Base-by-base conservation (phyloP, 2,888 invertebrate species). In the Stenodera caucasica region DNA sequence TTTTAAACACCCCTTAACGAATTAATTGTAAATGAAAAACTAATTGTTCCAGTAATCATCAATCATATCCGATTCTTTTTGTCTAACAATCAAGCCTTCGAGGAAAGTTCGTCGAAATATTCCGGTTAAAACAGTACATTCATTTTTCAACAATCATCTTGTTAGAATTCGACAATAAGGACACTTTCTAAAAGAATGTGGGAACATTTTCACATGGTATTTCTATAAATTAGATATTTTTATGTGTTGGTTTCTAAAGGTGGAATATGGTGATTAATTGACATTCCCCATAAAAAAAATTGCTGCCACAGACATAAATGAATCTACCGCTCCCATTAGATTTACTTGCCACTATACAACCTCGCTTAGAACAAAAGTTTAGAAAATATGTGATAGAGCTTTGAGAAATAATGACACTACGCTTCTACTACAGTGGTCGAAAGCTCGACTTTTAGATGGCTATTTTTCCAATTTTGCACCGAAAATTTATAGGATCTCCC, bases 11-110 rank as follows among this genome's bases (percentile, higher is more conserved):
- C 56, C 55, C 45, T 3, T 53, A 14, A 60, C 53, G 53, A 58
- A 58, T 62, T 62, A 58, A 62, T 58, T 62, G 58, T 58, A 62
- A 45, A 62, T 58, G 58, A 62, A 62, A 55, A 55, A 51, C 58
- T 58, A 58, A 62, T 58, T 60, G 63, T 60, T 59, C 51, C 33
- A 57, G 37, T 49, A 54, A 57, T 33, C 54, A 61, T 61, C 54
- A 61, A 60, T 60, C 60, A 60, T 18, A 1, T 12, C 18, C 37
- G 26, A 1, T 7, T 9, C 30, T 30, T 30, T 30, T 30, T 6
- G 8, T 30, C 4, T 7, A 7, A 30, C 30, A 30, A 30, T 30
- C 9, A 30, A 30, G 8, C 8, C 30, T 30, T 30, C 4, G 3
- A 1, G 30, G 9, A 30, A 30, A 30, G 1, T 30, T 30, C 7